Base-by-base conservation (phyloP, 1,140 invertebrate genomes). In the Papilio polyxenes region DNA sequence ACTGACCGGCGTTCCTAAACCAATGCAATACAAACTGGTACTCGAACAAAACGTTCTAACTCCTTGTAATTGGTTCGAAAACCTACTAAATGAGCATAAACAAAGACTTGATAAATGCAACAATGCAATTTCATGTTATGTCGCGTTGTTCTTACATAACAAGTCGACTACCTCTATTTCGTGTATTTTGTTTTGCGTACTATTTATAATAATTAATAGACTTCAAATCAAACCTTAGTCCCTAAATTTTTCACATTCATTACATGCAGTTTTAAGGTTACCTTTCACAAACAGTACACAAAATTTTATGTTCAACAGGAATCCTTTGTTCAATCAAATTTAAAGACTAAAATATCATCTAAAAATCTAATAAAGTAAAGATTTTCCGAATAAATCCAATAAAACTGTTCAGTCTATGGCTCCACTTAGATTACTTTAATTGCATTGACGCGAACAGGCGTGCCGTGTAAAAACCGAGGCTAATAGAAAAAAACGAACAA, bases 401-500 rank as follows among this genome's bases (percentile, higher is more conserved):
- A 65, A 80, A 65, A 80, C n/a, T 53, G 44, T 9, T 53, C n/a
- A 77, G 17, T 20, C 74, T 53, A 23, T 37, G 31, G 23, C 65
- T 37, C 75, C 20, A 53, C 48, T 53, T 56, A 51, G 20, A 77
- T 72, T 72, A 49, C 62, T 49, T 59, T 69, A 80, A 80, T 80
- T 80, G 59, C 78, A 69, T 69, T 15, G 40, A 80, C 78, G 78
- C 59, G 59, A 77, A 77, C 48, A 31, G 78, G 44, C 78, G 78
- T 65, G 56, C 59, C 78, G 78, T 23, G 78, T 62, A 80, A 79
- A 79, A 80, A 49, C 78, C 62, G 62, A 49, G 40, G 59, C 37
- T 65, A 80, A 69, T 80, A 69, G 65, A 80, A 80, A 65, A 48
- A 80, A 51, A 31, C 75, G 5, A 53, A 56, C 49, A 31, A 53